phyloP scores from a whole-genome alignment of 1,140 invertebrate genomes.

The Ceratina japonica region DNA sequence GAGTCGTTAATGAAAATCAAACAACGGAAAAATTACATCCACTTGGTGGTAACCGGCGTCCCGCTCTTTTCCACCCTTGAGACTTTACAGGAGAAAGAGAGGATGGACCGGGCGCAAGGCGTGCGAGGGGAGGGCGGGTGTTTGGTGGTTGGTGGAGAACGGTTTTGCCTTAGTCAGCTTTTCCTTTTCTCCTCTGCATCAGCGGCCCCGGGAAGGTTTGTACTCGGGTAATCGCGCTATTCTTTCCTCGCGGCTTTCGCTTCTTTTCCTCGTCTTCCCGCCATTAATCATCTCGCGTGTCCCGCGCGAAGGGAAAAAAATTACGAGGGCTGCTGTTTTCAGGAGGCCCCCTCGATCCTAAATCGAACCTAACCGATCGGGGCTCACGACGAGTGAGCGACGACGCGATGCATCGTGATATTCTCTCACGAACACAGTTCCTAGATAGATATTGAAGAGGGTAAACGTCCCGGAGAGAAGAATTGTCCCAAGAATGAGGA shows the following conservation, averaged over 20 bases:
- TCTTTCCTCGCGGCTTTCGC: conserved; percentile 42
- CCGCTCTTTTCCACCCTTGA: conserved; percentile 65
- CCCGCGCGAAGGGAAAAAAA: conserved; percentile 16
- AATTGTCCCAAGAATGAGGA: background rate
- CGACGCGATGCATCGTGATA: background rate
- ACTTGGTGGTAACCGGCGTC: conserved; percentile 66
- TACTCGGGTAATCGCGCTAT: conserved; percentile 50
- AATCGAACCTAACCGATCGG: background rate
- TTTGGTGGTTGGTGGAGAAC: conserved; percentile 22
- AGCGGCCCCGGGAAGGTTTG: conserved; percentile 45
- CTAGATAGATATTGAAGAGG: background rate
- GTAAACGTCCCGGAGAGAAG: conserved; percentile 7
- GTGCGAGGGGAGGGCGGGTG: background rate
- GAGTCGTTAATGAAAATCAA: conserved; percentile 80
- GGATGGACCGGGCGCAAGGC: conserved; percentile 21
- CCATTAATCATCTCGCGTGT: conserved; percentile 45
- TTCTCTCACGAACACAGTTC: background rate
- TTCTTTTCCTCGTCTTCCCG: conserved; percentile 37
- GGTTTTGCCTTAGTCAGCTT: conserved; percentile 69
- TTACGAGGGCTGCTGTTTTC: conserved; percentile 26
- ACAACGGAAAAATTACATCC: conserved; percentile 77
- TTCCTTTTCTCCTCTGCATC: conserved; percentile 63
- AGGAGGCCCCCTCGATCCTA: background rate
- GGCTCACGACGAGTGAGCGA: background rate
- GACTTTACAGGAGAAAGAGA: conserved; percentile 49